Percentiles rank a stretch among this genome's conserved stretches.
phyloP scores from a whole-genome alignment of 2,113 vertebrate species.

The Leucosticte australis region DNA sequence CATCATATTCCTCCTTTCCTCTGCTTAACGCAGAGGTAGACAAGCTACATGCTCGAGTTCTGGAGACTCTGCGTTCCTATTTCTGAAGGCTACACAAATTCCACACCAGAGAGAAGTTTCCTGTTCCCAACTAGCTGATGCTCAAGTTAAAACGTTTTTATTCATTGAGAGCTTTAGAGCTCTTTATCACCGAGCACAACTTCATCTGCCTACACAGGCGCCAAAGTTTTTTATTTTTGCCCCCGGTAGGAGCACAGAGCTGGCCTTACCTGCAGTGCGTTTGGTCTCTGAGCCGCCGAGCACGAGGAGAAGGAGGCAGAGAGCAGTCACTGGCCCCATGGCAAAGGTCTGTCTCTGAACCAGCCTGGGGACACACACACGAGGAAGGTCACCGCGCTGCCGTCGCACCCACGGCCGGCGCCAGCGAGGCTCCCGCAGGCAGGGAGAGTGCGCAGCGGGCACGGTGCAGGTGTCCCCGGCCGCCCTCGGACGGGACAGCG shows the following conservation, averaged over 20 bases:
- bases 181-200: neutral
- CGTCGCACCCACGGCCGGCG: neutral
- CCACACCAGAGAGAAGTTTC: neutral
- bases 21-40: accelerated
- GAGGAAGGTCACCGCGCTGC: neutral
- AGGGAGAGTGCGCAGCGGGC: neutral
- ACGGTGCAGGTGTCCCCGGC: neutral
- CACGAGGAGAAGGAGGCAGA: conserved; percentile 71
- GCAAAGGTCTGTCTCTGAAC: conserved; percentile 39
- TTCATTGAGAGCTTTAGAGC: neutral
- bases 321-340: conserved; percentile 78
- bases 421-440: neutral
- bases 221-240: neutral
- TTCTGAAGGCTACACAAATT: neutral
- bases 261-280: conserved; percentile 84
- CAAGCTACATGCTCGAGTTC: accelerated
- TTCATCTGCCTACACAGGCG: neutral
- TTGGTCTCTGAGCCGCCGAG: conserved; percentile 72
- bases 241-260: neutral
- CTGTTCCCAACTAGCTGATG: neutral
- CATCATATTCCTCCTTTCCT: neutral
- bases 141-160: neutral
- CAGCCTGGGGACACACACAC: conserved; percentile 31
- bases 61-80: accelerated
- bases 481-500: neutral